Base-by-base conservation (phyloP, 2,888 invertebrate species). In the Drosophila longiperda region DNA sequence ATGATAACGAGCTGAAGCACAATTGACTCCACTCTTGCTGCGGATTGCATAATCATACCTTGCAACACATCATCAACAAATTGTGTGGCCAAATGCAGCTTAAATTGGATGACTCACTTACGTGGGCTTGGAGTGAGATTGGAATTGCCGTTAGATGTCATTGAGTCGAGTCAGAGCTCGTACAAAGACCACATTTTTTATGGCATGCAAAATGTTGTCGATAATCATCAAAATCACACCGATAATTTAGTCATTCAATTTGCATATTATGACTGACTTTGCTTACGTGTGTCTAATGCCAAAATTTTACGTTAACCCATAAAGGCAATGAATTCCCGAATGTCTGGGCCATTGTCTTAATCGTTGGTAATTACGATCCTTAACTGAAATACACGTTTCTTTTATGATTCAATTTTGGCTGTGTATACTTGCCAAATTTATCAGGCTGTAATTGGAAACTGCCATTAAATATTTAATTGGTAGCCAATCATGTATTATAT, bases 101-200 rank as follows among this genome's bases (percentile, higher is more conserved):
- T 9, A 52, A 48, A 36, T 11, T 38, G 36, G 45, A 20, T 78
- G 75, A 79, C 12, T 79, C 80, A 79, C 62, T 34, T 8, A 17
- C 69, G 75, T 79, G 71, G 80, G 71, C 75, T 49, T 0, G 17
- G 76, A 62, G 72, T 68, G 49, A 11, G 65, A 50, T 76, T 66
- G 62, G 42, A 49, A 72, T 80, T 75, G 79, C 79, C 85, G 80
- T 82, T 87, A 84, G 79, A 72, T 68, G 67, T 66, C 66, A 59
- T 20, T 38, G 26, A 55, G 5, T 57, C 36, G 54, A 60, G 42
- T 50, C 49, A 55, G 15, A 17, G 53, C 23, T 36, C 36, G n/a
- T 23, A n/a, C 8, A 45, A 26, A 38, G 20, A 2, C 26, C 40
- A 38, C 32, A 34, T 64, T 54, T 36, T 1, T 5, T 36, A 66